phyloP scores from a whole-genome alignment of 30 jellyfish, hydroid and myxozoan species.

The Hydra vulgaris region DNA sequence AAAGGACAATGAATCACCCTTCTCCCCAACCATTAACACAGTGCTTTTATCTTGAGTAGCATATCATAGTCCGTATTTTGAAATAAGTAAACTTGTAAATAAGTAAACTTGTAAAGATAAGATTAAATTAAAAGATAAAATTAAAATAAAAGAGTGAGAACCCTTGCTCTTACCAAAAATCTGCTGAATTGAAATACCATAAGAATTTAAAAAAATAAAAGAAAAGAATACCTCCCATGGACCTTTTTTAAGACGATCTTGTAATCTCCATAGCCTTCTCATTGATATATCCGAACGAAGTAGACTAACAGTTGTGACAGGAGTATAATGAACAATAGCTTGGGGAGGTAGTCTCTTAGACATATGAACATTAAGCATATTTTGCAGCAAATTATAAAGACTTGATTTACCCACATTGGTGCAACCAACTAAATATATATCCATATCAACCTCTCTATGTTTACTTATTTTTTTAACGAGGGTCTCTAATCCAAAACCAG shows the following conservation, averaged over 20 bases:
- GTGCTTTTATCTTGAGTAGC: too few species aligned
- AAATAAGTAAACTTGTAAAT: too few species aligned
- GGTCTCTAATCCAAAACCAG: slow-evolving; percentile 67
- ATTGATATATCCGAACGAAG: slow-evolving; percentile 47
- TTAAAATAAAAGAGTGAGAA: too few species aligned
- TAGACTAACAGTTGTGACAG: slow-evolving; percentile 61
- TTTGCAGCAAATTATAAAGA: slow-evolving; percentile 52
- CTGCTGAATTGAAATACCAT: background rate
- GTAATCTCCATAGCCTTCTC: slow-evolving; percentile 49
- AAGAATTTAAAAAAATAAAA: background rate
- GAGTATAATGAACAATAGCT: slow-evolving; percentile 57
- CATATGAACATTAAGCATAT: slow-evolving; percentile 43
- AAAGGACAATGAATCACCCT: too few species aligned
- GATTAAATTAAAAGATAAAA: too few species aligned
- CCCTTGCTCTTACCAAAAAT: too few species aligned
- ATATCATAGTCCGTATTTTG: too few species aligned
- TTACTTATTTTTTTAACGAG: slow-evolving; percentile 42
- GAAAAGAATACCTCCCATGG: slow-evolving; percentile 25
- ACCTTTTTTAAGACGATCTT: slow-evolving; percentile 35
- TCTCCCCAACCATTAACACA: too few species aligned
- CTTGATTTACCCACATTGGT: slow-evolving; percentile 76
- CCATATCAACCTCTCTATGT: slow-evolving; percentile 61
- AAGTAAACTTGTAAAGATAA: too few species aligned
- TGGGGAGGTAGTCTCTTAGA: slow-evolving; percentile 58
- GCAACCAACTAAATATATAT: slow-evolving; percentile 65